Conservation (phyloP, 2,797 vertebrate genomes). For the Hydrocynus forskahlii region DNA sequence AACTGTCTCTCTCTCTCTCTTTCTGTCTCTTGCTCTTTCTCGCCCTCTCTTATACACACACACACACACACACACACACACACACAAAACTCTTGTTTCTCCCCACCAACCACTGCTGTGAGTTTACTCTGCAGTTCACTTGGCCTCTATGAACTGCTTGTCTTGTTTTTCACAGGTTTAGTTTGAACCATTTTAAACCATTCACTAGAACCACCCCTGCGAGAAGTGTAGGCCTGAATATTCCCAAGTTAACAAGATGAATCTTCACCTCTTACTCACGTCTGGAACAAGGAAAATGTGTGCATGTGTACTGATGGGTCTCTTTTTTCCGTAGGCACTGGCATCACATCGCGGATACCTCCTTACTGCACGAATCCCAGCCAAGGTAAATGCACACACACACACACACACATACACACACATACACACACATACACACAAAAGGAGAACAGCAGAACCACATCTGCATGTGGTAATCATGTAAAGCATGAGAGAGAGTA, state of each 20-base stretch:
- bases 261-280: no score
- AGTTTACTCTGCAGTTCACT: conserved; percentile 12
- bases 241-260: no score
- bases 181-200: background rate
- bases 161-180: background rate
- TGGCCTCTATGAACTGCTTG: conserved; percentile 1
- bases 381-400: conserved; percentile 77
- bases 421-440: no score
- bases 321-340: conserved; percentile 73
- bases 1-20: background rate
- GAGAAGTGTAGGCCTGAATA: no score
- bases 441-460: no score
- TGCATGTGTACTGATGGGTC: background rate
- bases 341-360: conserved; percentile 86
- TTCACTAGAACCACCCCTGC: background rate
- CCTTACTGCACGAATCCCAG: conserved; percentile 81
- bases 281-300: background rate
- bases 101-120: conserved; percentile 15
- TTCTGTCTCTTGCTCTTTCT: background rate
- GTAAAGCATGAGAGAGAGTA: no score
- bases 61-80: no score
- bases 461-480: no score
- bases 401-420: background rate
- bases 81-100: no score
- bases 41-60: background rate